Base-by-base conservation (phyloP, 1,140 invertebrate species). In the Drosophila jambulina region DNA sequence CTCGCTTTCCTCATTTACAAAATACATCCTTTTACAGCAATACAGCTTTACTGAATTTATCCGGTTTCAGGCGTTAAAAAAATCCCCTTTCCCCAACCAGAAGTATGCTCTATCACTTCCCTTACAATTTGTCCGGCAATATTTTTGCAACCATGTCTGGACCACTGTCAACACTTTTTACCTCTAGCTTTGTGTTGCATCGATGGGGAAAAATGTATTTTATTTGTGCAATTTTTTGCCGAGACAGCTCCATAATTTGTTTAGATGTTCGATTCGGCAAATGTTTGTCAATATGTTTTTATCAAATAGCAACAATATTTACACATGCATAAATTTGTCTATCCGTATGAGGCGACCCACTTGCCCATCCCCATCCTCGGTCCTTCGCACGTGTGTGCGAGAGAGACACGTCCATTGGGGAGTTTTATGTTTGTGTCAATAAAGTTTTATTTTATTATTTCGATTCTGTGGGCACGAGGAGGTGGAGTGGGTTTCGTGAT, bases 381-480 rank as follows among this genome's bases (percentile, higher is more conserved):
- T 32, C 10, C 25, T 21, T 46, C 23, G 42, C 42, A 29, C 17
- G 27, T 63, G 34, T 23, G 48, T 43, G 58, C 38, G 54, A 32
- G 49, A 17, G 38, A 51, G 48, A 77, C 45, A 70, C 69, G 77
- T 83, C 84, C 84, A 78, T 72, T 88, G 63, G 71, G 77, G 80
- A 80, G 77, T 88, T 87, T 83, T 87, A 71, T 87, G 84, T 87
- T 87, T 87, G 77, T 83, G 84, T 80, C 84, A 88, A 87, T 87
- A 88, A 87, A 87, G 77, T 87, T 87, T 88, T 83, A 87, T 87
- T 87, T 87, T 87, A 88, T 87, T 87, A 87, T 87, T 87, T 82
- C 60, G 51, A 40, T 54, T 68, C 43, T 23, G 53, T 56, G 53
- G 51, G 51, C 21, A 17, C 15, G 51, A 17, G 21, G 21, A 19